These are phyloP conservation scores for Zoanthus gigantus DNA, from an alignment of 92 coral and sea anemone species.

Conservation along the genomic window DNA sequence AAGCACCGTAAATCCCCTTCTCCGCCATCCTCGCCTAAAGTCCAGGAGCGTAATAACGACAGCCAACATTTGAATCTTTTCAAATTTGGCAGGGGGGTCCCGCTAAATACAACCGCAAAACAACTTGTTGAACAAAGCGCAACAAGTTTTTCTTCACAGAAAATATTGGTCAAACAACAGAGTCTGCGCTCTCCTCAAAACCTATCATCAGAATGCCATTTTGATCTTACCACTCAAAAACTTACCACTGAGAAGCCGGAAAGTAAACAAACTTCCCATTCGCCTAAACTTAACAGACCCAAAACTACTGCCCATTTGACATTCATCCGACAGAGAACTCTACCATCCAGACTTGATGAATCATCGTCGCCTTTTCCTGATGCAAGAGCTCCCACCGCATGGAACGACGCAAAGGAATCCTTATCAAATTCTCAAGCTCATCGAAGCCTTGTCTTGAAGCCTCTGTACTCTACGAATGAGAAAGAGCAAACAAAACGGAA, in stretches of 20 bases:
- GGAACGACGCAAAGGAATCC: not conserved
- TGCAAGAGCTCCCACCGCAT: conserved; percentile 34
- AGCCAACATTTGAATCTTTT: not conserved
- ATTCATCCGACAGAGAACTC: conserved; percentile 3
- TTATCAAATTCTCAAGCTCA: conserved; percentile 28
- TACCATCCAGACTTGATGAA: not conserved
- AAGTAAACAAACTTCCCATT: conserved; percentile 1
- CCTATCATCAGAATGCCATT: not conserved
- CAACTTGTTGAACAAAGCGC: not conserved
- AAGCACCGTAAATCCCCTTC: not conserved
- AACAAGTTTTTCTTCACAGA: not conserved
- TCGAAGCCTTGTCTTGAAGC: conserved; percentile 55
- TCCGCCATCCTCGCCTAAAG: conserved; percentile 36
- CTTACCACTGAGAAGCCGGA: not conserved
- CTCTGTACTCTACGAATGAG: conserved; percentile 33
- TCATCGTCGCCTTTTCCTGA: conserved; percentile 21
- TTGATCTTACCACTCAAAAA: conserved; percentile 25
- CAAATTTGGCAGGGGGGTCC: not conserved
- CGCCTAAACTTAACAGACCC: conserved; percentile 22
- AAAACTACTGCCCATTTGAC: conserved; percentile 2
- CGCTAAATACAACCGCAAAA: not conserved
- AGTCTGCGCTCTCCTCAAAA: conserved; percentile 12
- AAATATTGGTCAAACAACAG: conserved; percentile 18
- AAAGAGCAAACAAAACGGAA: conserved; percentile 46
- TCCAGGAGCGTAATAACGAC: not conserved